Evolutionary conservation across 1,140 invertebrate species (phyloP).

Genomic region (Caerostris darwini): DNA sequence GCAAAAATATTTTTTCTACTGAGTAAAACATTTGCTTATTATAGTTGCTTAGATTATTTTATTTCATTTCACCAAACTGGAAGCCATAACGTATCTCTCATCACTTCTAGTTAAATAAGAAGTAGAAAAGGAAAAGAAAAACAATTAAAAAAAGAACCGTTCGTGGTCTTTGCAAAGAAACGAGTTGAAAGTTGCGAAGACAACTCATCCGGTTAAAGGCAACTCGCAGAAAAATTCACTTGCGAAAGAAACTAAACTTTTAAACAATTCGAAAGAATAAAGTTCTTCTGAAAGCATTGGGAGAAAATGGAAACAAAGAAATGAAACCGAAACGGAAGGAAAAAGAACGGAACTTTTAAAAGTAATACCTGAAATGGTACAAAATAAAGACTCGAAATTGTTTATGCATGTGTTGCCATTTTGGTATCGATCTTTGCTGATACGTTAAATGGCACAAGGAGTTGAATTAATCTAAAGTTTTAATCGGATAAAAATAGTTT

Average conservation of each 20-base stretch:
- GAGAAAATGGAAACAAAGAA: conserved; percentile 16
- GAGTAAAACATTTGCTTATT: no score
- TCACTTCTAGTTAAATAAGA: conserved; percentile 5
- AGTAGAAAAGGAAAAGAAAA: neutral
- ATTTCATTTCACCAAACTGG: neutral
- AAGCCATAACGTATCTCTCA: neutral
- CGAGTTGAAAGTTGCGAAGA: neutral
- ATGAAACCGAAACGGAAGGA: conserved; percentile 14
- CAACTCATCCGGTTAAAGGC: conserved; percentile 38
- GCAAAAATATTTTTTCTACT: no score
- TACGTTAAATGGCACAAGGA: no score
- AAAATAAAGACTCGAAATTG: no score
- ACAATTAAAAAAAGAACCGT: neutral
- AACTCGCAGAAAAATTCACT: conserved; percentile 18
- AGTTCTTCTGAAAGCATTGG: neutral
- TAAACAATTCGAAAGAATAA: conserved; percentile 21
- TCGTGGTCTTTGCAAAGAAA: neutral
- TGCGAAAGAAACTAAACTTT: conserved; percentile 14
- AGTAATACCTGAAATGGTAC: neutral
- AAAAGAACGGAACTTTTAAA: neutral
- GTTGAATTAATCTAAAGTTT: no score
- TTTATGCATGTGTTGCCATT: no score
- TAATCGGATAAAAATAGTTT: no score
- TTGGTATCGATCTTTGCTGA: no score
- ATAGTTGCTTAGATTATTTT: no score